These are phyloP conservation scores for Brachionus sp. DNA, from an alignment of 1,140 invertebrate species.

Conservation along the genomic window DNA sequence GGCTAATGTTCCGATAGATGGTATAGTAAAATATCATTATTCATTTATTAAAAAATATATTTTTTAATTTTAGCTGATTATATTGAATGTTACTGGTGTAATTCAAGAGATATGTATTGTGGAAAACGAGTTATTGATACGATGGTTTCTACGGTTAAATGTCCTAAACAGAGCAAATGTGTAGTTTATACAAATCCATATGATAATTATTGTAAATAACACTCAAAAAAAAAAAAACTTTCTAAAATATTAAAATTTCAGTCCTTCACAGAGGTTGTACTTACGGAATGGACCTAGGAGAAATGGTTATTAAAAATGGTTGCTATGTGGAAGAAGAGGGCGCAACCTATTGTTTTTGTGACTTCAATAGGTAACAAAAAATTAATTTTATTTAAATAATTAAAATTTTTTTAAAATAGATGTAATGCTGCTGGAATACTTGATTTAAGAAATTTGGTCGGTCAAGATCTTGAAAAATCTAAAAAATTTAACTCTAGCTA, in stretches of 20 bases:
- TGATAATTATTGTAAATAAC: conserved; percentile 40
- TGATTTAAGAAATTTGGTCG: conserved; percentile 31
- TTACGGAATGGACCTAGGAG: conserved; percentile 41
- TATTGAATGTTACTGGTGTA: conserved; percentile 45
- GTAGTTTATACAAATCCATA: conserved; percentile 44
- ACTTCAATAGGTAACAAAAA: conserved; percentile 28
- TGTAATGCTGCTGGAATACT: conserved; percentile 43
- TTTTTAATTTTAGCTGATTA: conserved; percentile 6
- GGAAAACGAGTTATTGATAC: conserved; percentile 43
- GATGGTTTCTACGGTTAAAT: conserved; percentile 40
- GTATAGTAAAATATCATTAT: neutral
- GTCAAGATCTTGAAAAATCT: neutral
- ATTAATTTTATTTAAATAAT: neutral
- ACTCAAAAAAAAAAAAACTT: neutral
- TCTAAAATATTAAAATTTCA: neutral
- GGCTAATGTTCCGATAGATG: neutral
- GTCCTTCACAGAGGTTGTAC: conserved; percentile 38
- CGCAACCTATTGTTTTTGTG: conserved; percentile 40
- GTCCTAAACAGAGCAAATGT: conserved; percentile 42
- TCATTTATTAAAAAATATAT: neutral
- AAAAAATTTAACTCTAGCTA: neutral
- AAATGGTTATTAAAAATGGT: conserved; percentile 30
- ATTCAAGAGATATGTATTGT: conserved; percentile 42
- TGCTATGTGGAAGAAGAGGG: conserved; percentile 44
- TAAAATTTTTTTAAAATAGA: neutral